Conservation (phyloP, 2,888 invertebrate species). For the Pecten maximus region DNA sequence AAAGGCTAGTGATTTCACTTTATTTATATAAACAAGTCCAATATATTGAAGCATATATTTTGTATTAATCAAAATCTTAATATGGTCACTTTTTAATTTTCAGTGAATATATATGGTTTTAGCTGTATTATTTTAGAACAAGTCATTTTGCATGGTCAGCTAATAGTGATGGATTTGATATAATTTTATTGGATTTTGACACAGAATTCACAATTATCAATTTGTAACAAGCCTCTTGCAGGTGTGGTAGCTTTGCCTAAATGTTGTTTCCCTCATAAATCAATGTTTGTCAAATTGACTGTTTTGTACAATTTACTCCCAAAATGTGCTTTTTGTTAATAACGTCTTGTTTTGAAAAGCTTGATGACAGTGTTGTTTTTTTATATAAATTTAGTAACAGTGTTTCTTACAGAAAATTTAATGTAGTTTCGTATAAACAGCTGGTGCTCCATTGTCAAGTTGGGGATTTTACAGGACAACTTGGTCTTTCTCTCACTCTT, state of each 20-base stretch:
- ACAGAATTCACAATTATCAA: not conserved
- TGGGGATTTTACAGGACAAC: too few species aligned
- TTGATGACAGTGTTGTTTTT: not conserved
- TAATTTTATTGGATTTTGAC: not conserved
- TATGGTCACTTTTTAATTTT: not conserved
- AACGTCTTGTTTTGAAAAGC: not conserved
- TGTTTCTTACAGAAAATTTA: too few species aligned
- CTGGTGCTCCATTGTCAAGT: too few species aligned
- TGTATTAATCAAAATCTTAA: conserved; percentile 29
- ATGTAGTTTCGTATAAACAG: too few species aligned
- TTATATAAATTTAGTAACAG: not conserved
- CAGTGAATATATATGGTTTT: not conserved
- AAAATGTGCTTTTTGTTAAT: not conserved
- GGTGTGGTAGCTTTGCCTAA: not conserved
- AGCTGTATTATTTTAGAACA: not conserved
- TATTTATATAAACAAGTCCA: not conserved
- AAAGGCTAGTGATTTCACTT: not conserved
- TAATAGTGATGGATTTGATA: not conserved
- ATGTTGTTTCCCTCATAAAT: not conserved
- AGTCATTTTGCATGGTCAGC: not conserved
- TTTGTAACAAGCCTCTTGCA: not conserved
- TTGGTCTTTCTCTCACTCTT: too few species aligned
- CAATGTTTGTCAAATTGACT: not conserved
- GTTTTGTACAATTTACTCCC: not conserved
- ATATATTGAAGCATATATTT: not conserved